These are phyloP conservation scores for Candoia aspera DNA, from an alignment of 2,113 vertebrate genomes.

Conservation along the genomic window DNA sequence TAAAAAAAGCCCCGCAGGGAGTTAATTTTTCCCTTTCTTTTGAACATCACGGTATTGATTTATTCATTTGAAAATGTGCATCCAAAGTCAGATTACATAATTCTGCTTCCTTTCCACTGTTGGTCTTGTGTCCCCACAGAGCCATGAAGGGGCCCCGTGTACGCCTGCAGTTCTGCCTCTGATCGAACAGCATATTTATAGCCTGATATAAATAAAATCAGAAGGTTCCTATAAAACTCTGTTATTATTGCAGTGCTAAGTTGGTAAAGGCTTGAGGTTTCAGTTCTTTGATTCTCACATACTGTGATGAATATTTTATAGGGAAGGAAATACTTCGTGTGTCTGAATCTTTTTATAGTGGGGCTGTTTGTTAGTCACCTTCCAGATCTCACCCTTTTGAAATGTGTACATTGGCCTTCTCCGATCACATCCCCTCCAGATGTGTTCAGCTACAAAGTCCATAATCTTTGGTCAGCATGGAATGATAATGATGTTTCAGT, in stretches of 20 bases:
- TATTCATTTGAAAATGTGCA: background rate
- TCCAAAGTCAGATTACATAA: background rate
- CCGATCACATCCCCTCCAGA: background rate
- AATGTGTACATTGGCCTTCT: background rate
- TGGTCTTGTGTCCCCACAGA: rapidly evolving
- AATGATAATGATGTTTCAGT: background rate
- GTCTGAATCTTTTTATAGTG: constrained; percentile 95
- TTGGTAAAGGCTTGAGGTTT: constrained; percentile 93
- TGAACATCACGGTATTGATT: background rate
- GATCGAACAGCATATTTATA: constrained; percentile 38
- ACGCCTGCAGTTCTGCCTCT: constrained; percentile 3
- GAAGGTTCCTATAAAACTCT: constrained; percentile 76
- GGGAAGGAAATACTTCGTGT: constrained; percentile 90
- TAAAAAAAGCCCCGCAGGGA: background rate
- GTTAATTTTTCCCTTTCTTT: background rate
- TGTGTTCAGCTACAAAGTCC: background rate
- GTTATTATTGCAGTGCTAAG: constrained; percentile 80
- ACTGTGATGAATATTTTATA: constrained; percentile 96
- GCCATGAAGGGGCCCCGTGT: background rate
- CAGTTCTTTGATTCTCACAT: constrained; percentile 82
- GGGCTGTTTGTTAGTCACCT: constrained; percentile 71
- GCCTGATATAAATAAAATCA: constrained; percentile 71
- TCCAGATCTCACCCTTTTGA: constrained; percentile 66
- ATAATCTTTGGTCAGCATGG: background rate
- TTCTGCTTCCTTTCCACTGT: background rate